phyloP scores from a whole-genome alignment of 35 echinoderm and acorn worm species.

The Amphiura filiformis region DNA sequence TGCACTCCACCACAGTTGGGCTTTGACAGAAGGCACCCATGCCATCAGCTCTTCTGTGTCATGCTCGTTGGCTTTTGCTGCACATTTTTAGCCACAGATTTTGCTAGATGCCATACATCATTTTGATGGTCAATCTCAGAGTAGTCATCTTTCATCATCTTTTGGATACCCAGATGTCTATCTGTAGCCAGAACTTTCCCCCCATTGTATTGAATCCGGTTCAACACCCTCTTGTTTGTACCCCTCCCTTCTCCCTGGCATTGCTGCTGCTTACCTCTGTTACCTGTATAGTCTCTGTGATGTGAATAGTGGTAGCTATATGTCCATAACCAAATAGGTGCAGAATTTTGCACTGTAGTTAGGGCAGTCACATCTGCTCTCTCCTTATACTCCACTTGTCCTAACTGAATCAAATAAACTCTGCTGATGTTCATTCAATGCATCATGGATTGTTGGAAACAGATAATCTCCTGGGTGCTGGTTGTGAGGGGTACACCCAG shows the following conservation, averaged over 20 bases:
- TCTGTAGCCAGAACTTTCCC: conserved; percentile 39
- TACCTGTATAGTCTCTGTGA: conserved; percentile 37
- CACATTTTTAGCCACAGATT: conserved; percentile 40
- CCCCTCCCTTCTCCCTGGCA: conserved; percentile 58
- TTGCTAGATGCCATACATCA: conserved; percentile 74
- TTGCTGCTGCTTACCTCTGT: conserved; percentile 38
- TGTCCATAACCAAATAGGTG: neutral
- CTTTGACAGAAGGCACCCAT: conserved; percentile 38
- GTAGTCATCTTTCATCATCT: conserved; percentile 33
- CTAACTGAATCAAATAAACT: neutral
- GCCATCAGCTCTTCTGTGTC: conserved; percentile 46
- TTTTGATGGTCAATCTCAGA: conserved; percentile 42
- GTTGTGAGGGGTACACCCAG: too few species aligned
- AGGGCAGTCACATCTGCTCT: neutral
- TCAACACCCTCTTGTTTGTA: conserved; percentile 11
- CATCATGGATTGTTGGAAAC: neutral
- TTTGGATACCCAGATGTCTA: conserved; percentile 29
- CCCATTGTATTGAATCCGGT: neutral
- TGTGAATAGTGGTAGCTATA: neutral
- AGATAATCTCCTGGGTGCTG: neutral
- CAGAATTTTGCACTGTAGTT: neutral
- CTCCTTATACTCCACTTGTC: neutral
- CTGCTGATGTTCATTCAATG: neutral
- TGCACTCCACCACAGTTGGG: conserved; percentile 65
- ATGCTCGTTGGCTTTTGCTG: conserved; percentile 23